phyloP scores from a whole-genome alignment of 2,113 vertebrate genomes.

The Gulo gulo region DNA sequence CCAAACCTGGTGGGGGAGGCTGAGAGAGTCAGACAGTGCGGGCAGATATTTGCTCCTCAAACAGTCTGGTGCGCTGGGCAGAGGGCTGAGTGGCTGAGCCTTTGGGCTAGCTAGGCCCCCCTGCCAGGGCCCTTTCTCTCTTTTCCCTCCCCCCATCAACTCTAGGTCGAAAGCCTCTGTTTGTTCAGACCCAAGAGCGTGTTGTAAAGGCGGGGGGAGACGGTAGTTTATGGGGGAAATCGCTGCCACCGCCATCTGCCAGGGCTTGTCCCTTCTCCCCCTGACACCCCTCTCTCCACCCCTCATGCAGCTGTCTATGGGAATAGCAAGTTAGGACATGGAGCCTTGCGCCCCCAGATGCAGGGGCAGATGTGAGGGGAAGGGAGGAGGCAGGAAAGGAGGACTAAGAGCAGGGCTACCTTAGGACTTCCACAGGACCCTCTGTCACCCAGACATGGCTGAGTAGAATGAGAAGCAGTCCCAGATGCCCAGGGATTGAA shows the following conservation, averaged over 20 bases:
- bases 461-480: background rate
- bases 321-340: background rate
- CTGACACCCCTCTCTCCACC: background rate
- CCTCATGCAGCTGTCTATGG: conserved; percentile 49
- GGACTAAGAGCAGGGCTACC: background rate
- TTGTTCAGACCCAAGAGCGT: conserved; percentile 74
- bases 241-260: conserved; percentile 77
- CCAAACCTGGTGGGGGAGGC: conserved; percentile 84
- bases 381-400: background rate
- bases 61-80: conserved; percentile 84
- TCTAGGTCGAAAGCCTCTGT: conserved; percentile 70
- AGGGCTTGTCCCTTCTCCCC: conserved; percentile 61
- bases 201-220: conserved; percentile 71
- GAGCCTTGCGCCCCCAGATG: conserved; percentile 7
- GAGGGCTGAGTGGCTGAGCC: conserved; percentile 62
- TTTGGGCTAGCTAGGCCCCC: conserved; percentile 56
- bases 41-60: conserved; percentile 95
- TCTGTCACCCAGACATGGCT: background rate
- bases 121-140: conserved; percentile 20
- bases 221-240: conserved; percentile 76
- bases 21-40: conserved; percentile 76
- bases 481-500: background rate
- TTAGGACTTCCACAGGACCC: background rate
- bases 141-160: conserved; percentile 21
- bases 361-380: background rate